Conservation (phyloP, 2,113 vertebrate genomes). For the Pholis gunnellus region DNA sequence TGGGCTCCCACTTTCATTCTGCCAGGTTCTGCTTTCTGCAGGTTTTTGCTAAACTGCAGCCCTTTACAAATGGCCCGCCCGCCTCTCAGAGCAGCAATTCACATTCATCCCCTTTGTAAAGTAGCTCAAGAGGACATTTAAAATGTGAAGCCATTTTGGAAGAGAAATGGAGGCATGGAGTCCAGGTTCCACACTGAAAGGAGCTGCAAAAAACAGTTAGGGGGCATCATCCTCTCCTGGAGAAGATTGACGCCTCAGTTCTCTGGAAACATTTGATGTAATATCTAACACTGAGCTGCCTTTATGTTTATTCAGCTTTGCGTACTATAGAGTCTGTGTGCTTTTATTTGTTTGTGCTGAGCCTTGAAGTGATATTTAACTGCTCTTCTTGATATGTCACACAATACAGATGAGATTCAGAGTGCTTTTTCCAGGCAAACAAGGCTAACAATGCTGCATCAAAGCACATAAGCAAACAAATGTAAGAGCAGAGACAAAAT, state of each 20-base stretch:
- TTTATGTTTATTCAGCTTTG: slow-evolving; percentile 31
- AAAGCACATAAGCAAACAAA: background rate
- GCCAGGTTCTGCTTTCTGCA: slow-evolving; percentile 11
- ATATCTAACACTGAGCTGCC: slow-evolving; percentile 16
- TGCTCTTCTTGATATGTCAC: slow-evolving; percentile 6
- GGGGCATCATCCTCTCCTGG: slow-evolving; percentile 20
- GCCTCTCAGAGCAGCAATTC: slow-evolving; percentile 20
- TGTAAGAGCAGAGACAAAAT: background rate
- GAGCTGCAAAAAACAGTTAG: slow-evolving; percentile 18
- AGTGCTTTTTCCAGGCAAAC: background rate
- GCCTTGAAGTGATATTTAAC: slow-evolving; percentile 25
- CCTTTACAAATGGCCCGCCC: slow-evolving; percentile 22
- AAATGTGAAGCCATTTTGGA: background rate
- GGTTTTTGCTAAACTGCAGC: slow-evolving; percentile 38
- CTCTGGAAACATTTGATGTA: slow-evolving; percentile 16
- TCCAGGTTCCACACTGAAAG: background rate
- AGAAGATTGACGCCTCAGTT: slow-evolving; percentile 24
- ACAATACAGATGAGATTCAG: background rate
- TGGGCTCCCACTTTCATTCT: slow-evolving; percentile 27
- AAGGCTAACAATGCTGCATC: slow-evolving; percentile 15
- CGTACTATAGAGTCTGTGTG: background rate
- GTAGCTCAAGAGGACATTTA: slow-evolving; percentile 39
- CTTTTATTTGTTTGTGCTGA: slow-evolving; percentile 2
- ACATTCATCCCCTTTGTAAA: slow-evolving; percentile 31
- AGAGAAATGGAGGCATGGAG: slow-evolving; percentile 5